phyloP scores from a whole-genome alignment of 2,797 vertebrate genomes.

The Chrysocyon brachyurus region DNA sequence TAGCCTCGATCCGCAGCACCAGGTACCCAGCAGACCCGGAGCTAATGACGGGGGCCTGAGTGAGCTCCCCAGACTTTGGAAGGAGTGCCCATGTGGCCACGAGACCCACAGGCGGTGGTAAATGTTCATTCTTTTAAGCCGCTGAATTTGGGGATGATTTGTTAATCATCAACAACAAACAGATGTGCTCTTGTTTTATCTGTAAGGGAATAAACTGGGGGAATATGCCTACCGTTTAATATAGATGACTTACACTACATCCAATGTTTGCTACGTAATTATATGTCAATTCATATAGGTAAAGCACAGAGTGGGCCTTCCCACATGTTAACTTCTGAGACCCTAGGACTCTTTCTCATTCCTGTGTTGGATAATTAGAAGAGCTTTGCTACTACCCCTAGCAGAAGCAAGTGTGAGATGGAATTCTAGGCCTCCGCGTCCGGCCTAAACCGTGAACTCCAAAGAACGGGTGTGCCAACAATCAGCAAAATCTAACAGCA shows the following conservation, averaged over 20 bases:
- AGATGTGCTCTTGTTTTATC: neutral
- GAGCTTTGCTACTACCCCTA: neutral
- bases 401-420: neutral
- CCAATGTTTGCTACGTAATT: neutral
- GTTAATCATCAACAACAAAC: neutral
- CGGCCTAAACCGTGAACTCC: constrained; percentile 45
- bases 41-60: accelerated
- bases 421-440: neutral
- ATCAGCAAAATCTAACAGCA: neutral
- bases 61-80: too few relatives aligned
- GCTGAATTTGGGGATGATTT: neutral
- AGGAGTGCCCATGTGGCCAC: neutral
- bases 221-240: neutral
- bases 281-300: too few relatives aligned
- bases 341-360: constrained; percentile 28
- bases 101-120: accelerated
- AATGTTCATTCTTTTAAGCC: neutral
- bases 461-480: constrained; percentile 39
- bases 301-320: neutral
- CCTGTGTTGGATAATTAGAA: constrained; percentile 3
- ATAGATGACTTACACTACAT: neutral
- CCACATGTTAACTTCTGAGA: neutral
- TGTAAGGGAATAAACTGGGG: neutral
- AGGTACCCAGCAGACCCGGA: accelerated
- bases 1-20: neutral